These are phyloP conservation scores for Agrotis ipsilon DNA, from an alignment of 2,888 invertebrate species.

Conservation along the genomic window DNA sequence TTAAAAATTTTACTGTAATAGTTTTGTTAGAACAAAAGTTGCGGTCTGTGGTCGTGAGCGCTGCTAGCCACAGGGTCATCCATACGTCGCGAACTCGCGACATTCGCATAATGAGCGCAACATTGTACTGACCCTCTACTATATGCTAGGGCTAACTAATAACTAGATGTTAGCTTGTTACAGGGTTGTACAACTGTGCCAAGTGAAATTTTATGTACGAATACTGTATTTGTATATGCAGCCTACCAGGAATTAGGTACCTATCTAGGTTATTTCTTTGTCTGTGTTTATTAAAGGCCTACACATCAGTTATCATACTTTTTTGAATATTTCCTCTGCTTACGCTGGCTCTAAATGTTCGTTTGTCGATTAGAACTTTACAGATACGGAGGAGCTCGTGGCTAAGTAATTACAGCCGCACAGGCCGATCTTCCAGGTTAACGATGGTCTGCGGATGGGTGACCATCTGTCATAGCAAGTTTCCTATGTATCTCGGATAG, in stretches of 20 bases:
- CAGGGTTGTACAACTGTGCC: constrained; percentile 18
- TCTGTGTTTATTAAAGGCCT: background rate
- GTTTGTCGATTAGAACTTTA: too few species aligned
- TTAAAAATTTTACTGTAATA: background rate
- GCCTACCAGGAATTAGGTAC: too few species aligned
- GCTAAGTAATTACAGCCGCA: too few species aligned
- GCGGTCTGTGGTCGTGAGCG: constrained; percentile 38
- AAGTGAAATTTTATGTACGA: constrained; percentile 14
- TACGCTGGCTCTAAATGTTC: too few species aligned
- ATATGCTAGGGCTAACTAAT: constrained; percentile 37
- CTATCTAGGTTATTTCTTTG: background rate
- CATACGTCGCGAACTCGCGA: constrained; percentile 64
- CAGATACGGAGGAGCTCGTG: too few species aligned
- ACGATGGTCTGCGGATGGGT: too few species aligned
- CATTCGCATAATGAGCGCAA: constrained; percentile 76
- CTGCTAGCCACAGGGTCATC: constrained; percentile 52
- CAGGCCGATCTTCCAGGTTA: too few species aligned
- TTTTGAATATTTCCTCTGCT: too few species aligned
- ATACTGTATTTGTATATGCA: background rate
- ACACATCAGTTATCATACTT: background rate
- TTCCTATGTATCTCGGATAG: too few species aligned
- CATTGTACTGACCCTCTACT: constrained; percentile 76
- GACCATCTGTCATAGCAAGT: too few species aligned
- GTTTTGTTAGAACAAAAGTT: constrained; percentile 20
- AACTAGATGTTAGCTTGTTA: constrained; percentile 44